Percentiles rank a stretch among this genome's conserved stretches.
Evolutionary conservation across 2,113 vertebrate species (phyloP).

Genomic region (Lathamus discolor): DNA sequence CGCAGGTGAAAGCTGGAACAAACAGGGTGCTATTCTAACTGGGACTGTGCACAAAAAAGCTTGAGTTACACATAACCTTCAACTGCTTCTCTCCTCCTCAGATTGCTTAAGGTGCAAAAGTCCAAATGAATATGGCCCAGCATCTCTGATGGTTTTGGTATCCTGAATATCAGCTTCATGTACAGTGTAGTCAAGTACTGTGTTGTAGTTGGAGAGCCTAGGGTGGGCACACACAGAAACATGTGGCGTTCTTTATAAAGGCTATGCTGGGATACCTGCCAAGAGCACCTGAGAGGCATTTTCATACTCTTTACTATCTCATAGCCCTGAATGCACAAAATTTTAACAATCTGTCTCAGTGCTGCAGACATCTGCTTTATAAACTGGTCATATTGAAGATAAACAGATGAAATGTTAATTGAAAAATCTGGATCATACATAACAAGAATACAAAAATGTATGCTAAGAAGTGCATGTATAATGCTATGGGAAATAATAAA

Average conservation of each 20-base stretch:
- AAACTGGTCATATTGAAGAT: background rate
- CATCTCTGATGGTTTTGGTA: background rate
- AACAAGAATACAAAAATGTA: background rate
- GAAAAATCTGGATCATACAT: background rate
- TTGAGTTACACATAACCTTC: background rate
- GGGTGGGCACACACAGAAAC: background rate
- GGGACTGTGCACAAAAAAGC: background rate
- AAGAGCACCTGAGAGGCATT: background rate
- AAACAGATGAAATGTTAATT: background rate
- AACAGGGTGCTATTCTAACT: background rate
- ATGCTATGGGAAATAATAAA: background rate
- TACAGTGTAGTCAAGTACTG: background rate
- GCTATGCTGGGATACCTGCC: background rate
- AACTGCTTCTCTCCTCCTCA: fast-evolving
- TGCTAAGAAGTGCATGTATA: background rate
- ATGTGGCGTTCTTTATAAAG: background rate
- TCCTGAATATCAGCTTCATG: background rate
- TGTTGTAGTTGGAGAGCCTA: background rate
- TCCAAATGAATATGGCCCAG: background rate
- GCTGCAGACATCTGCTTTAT: background rate
- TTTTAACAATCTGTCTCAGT: background rate
- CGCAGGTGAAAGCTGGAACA: background rate
- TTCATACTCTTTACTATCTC: background rate
- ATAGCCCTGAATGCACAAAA: background rate
- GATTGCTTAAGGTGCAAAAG: background rate